Evolutionary conservation across 92 coral and sea anemone species (phyloP).

Genomic region (Meandrina meandrites): DNA sequence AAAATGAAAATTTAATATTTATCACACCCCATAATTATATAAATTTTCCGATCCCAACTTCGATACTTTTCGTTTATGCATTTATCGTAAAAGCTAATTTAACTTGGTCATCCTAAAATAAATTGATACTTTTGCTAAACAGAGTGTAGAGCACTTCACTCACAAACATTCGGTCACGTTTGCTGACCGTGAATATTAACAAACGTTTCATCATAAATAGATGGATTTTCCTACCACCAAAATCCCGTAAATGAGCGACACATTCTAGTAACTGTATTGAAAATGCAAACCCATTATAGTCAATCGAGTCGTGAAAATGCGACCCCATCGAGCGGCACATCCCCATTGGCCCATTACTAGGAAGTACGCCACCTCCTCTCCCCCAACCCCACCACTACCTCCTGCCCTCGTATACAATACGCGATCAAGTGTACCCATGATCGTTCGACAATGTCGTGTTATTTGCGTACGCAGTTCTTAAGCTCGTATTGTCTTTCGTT

Average conservation of each 20-base stretch:
- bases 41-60: not conserved
- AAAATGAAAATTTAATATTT: no score
- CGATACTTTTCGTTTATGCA: not conserved
- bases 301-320: not conserved
- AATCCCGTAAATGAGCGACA: not conserved
- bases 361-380: not conserved
- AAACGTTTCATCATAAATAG: no score
- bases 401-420: no score
- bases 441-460: no score
- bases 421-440: no score
- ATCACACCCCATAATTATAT: no score
- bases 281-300: not conserved
- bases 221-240: not conserved
- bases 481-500: not conserved
- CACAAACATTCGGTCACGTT: no score
- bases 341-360: not conserved
- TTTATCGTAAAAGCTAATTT: not conserved
- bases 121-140: not conserved
- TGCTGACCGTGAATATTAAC: not conserved
- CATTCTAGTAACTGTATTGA: not conserved
- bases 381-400: no score
- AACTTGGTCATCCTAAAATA: not conserved
- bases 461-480: no score
- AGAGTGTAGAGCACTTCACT: not conserved
- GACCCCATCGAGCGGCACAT: not conserved